Base-by-base conservation (phyloP, 35 echinoderm and acorn worm species). In the Hemicentrotus pulcherrimus region DNA sequence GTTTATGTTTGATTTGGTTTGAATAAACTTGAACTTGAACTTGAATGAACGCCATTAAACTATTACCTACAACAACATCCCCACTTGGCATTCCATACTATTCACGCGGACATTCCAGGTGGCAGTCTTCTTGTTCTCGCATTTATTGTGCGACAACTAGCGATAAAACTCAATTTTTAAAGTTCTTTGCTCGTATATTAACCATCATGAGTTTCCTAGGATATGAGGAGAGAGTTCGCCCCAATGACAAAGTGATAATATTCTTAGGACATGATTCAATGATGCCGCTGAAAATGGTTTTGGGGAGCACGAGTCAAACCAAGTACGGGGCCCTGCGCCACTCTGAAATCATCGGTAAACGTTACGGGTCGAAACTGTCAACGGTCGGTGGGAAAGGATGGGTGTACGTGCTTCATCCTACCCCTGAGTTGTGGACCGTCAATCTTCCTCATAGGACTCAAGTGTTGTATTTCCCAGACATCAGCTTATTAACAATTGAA, bases 401-500 rank as follows among this genome's bases (percentile, higher is more conserved):
- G 91, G 94, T 99, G 3, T 89, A 96, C 94, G 70, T 97, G 92
- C 96, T 99, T 32, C 98, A 99, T 32, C 98, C 98, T 86, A 97
- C 97, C 2, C 97, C 98, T 31, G 98, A 99, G 87, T 94, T 99
- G 24, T 99, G 98, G 98, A 99, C 98, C 2, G 48, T 97, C n/a
- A 97, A 94, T 94, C 95, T 99, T 13, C 98, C 97, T 24, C 98
- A 97, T 92, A 95, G 98, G 65, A 99, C 98, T 46, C 98, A 99
- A 78, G 97, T 99, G 33, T 94, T 99, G 15, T 99, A 99, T 94
- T 97, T 96, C 31, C 89, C 96, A 65, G 98, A 99, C 91, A 99
- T 99, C 92, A 97, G 98, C 55, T 85, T 99, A 86, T 95, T 99
- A 19, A 97, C 96, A 10, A 94, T 97, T 19, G 95, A 99, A 32